Base-by-base conservation (phyloP, 2,113 vertebrate species). In the Ictalurus furcatus region DNA sequence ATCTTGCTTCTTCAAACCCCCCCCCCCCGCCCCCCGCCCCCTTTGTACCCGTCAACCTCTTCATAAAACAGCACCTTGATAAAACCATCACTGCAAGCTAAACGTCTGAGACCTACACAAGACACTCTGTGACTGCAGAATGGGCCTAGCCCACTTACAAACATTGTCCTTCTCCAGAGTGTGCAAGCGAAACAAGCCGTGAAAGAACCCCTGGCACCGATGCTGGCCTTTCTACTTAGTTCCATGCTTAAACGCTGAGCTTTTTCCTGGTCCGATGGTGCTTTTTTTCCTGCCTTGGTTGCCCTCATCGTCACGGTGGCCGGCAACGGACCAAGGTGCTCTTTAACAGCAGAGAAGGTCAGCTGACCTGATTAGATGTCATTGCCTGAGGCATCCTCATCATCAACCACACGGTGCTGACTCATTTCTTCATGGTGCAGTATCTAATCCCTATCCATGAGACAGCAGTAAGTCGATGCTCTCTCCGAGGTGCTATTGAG, bases 221-320 rank as follows among this genome's bases (percentile, higher is more conserved):
- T 34, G 25, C n/a, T 13, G 74, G 67, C 74, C 59, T 89, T 82
- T 90, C 63, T 85, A 81, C 79, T 84, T 48, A 65, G 84, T 87
- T 88, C 74, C 86, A 67, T 74, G 76, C 58, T 48, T 14, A 30
- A 79, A 91, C 82, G 85, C 59, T 73, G 85, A 83, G 80, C n/a
- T n/a, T 71, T 88, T 90, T 80, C 87, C 87, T 90, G 89, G 93
- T 91, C 88, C 74, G 87, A 84, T 88, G 92, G 92, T 92, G 92
- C 92, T 92, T 90, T 28, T 78, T 56, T 89, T 82, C 89, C 65
- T 21, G 85, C 89, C 67, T 85, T 82, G 17, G 85, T 88, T 84
- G 63, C 78, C 58, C 69, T 69, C 84, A 71, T 54, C 82, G 80
- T 87, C 48, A 81, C 44, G 8, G 73, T 48, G 78, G 65, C 88